These are phyloP conservation scores for Daboia siamensis DNA, from an alignment of 2,113 vertebrate genomes.

Conservation along the genomic window DNA sequence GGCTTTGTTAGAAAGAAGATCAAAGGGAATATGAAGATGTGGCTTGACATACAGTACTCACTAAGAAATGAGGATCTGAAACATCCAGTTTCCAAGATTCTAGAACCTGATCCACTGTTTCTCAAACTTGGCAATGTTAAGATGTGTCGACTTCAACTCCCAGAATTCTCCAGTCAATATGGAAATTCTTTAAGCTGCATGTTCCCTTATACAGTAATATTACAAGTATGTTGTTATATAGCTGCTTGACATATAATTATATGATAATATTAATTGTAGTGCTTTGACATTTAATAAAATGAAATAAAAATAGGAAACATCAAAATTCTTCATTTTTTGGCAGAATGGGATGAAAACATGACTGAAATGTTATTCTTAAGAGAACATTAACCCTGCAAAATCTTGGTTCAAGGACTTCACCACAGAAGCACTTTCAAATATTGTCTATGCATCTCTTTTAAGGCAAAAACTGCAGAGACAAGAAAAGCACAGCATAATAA, in stretches of 20 bases:
- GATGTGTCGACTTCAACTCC: not conserved
- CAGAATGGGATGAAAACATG: no score
- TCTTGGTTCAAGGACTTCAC: not conserved
- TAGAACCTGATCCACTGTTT: not conserved
- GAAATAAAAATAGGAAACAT: not conserved
- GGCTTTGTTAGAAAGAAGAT: not conserved
- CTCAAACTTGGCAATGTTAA: not conserved
- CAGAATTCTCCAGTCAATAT: not conserved
- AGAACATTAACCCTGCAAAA: not conserved
- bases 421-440: not conserved
- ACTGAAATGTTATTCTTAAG: no score
- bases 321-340: no score
- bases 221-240: not conserved
- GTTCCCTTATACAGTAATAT: not conserved
- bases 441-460: not conserved
- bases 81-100: not conserved
- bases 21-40: not conserved
- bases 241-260: not conserved
- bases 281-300: not conserved
- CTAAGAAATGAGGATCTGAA: not conserved
- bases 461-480: not conserved
- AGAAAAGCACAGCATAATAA: not conserved
- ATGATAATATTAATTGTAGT: not conserved
- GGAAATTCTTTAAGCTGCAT: not conserved
- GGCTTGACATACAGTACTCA: not conserved